phyloP scores from a whole-genome alignment of 2,113 vertebrate genomes.

The Platysteira castanea region DNA sequence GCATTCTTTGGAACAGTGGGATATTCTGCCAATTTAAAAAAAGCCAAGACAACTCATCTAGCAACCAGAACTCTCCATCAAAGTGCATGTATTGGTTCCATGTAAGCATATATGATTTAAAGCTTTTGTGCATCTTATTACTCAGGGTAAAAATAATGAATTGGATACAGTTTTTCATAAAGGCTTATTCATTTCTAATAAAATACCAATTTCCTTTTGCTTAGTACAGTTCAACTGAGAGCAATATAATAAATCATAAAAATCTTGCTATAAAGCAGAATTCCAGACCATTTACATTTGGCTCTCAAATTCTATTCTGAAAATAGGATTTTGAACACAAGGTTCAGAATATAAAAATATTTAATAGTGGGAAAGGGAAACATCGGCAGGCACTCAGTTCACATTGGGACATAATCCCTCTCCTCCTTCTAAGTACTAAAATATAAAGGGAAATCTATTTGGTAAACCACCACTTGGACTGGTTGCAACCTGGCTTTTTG shows the following conservation, averaged over 20 bases:
- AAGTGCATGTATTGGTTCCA: background rate
- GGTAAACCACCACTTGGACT: conserved; percentile 19
- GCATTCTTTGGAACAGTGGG: background rate
- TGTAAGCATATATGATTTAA: background rate
- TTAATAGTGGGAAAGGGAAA: conserved; percentile 26
- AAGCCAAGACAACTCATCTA: background rate
- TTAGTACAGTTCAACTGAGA: conserved; percentile 21
- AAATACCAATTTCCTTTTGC: conserved; percentile 38
- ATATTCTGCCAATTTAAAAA: background rate
- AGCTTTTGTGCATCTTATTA: background rate
- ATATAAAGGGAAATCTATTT: conserved; percentile 1
- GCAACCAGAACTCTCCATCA: background rate
- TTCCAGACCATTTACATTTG: conserved; percentile 11
- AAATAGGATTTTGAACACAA: conserved; percentile 31
- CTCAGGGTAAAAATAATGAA: background rate
- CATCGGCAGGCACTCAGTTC: background rate
- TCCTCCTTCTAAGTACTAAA: background rate
- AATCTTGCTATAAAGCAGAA: conserved; percentile 29
- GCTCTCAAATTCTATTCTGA: conserved; percentile 27
- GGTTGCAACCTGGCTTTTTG: conserved; percentile 24
- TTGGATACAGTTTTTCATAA: conserved; percentile 8
- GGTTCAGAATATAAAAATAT: conserved; percentile 40
- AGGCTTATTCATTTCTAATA: conserved; percentile 26
- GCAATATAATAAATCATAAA: conserved; percentile 31
- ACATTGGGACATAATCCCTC: background rate